These are phyloP conservation scores for Protophormia terraenovae DNA, from an alignment of 2,888 invertebrate genomes.

Conservation along the genomic window DNA sequence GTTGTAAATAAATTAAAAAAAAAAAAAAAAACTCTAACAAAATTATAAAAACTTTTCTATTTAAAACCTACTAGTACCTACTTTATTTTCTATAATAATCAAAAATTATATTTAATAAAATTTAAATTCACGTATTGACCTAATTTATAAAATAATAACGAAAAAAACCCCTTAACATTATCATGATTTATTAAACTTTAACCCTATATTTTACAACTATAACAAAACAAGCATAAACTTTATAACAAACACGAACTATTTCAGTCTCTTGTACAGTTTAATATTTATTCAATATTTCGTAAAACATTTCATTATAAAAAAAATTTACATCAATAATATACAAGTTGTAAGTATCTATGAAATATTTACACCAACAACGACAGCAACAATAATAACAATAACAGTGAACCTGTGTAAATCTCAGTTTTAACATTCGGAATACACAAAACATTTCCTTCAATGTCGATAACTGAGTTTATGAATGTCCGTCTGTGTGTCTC, in stretches of 20 bases:
- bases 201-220: neutral
- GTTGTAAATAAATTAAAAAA: too few species aligned
- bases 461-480: neutral
- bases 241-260: neutral
- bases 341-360: constrained; percentile 1
- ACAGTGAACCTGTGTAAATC: constrained; percentile 11
- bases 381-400: too few species aligned
- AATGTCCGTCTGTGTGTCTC: neutral
- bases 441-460: neutral
- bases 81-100: too few species aligned
- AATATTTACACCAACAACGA: constrained; percentile 1
- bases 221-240: neutral
- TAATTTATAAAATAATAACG: neutral
- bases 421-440: constrained; percentile 6
- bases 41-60: too few species aligned
- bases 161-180: neutral
- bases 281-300: constrained; percentile 47
- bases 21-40: too few species aligned
- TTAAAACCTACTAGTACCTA: too few species aligned
- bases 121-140: constrained; percentile 14
- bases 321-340: constrained; percentile 38
- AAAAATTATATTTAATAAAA: neutral
- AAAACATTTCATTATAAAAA: constrained; percentile 44
- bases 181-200: constrained; percentile 8
- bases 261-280: constrained; percentile 12